These are phyloP conservation scores for Gerris lacustris DNA, from an alignment of 2,888 invertebrate genomes.

Conservation along the genomic window DNA sequence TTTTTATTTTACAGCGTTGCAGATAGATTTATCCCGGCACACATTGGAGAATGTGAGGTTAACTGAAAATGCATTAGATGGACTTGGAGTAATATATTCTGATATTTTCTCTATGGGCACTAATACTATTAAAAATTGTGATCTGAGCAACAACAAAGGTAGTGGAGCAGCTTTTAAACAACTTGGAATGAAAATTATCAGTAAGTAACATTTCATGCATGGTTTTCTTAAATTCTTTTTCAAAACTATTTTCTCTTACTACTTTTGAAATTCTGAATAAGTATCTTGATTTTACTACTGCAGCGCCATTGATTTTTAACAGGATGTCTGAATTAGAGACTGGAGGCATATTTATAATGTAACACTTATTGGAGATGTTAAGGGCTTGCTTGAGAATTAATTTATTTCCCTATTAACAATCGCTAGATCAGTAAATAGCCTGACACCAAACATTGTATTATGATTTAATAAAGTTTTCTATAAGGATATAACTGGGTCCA, in stretches of 20 bases:
- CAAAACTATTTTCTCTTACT: neutral
- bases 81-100: conserved; percentile 84
- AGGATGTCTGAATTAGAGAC: too few species aligned
- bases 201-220: conserved; percentile 26
- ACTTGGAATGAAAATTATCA: conserved; percentile 62
- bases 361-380: too few species aligned
- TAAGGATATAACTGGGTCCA: too few species aligned
- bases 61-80: conserved; percentile 78
- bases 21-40: conserved; percentile 73
- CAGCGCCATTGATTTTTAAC: neutral
- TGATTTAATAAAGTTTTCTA: too few species aligned
- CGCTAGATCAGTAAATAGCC: too few species aligned
- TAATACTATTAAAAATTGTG: conserved; percentile 70
- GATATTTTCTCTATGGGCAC: conserved; percentile 80
- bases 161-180: conserved; percentile 85
- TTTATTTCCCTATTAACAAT: too few species aligned
- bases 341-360: too few species aligned
- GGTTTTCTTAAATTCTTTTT: conserved; percentile 1
- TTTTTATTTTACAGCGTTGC: conserved; percentile 47
- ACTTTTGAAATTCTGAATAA: neutral
- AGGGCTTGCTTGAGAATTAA: too few species aligned
- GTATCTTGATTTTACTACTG: neutral
- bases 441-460: too few species aligned
- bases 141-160: conserved; percentile 70
- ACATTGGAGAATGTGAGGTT: conserved; percentile 70